These are phyloP conservation scores for Burhinus bistriatus DNA, from an alignment of 2,113 vertebrate genomes.

Conservation along the genomic window DNA sequence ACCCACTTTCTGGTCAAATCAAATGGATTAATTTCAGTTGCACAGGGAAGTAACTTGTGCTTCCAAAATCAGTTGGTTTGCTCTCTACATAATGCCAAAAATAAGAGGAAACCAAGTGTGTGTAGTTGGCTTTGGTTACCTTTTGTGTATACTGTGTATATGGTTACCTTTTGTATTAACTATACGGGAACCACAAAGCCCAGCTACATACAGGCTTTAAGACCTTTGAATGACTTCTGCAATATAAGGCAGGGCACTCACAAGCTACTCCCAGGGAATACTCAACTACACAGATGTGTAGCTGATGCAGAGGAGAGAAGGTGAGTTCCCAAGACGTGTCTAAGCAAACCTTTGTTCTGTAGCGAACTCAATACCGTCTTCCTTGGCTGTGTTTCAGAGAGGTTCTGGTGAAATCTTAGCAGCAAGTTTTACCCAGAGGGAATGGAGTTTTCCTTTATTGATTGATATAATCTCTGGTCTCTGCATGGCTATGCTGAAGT, in stretches of 20 bases:
- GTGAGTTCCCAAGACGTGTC: not conserved
- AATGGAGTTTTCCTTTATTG: not conserved
- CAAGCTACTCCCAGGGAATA: not conserved
- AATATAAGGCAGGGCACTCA: not conserved
- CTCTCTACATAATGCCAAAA: not conserved
- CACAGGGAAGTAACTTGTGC: not conserved
- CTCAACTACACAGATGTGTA: not conserved
- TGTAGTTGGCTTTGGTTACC: not conserved
- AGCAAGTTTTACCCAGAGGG: not conserved
- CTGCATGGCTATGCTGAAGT: not conserved
- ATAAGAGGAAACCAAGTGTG: not conserved
- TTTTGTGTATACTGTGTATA: not conserved
- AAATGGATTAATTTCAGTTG: not conserved
- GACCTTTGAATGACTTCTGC: not conserved
- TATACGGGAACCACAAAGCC: not conserved
- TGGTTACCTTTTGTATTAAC: not conserved
- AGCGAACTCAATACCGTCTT: not conserved
- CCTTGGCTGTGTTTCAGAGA: not conserved
- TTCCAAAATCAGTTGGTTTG: not conserved
- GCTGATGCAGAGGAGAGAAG: not conserved
- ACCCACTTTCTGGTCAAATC: not conserved
- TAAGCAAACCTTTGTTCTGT: not conserved
- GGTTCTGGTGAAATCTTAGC: not conserved
- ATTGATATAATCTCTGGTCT: not conserved
- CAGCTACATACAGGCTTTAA: not conserved